Evolutionary conservation across 2,888 invertebrate species (phyloP).

Genomic region (Microchrysa polita): DNA sequence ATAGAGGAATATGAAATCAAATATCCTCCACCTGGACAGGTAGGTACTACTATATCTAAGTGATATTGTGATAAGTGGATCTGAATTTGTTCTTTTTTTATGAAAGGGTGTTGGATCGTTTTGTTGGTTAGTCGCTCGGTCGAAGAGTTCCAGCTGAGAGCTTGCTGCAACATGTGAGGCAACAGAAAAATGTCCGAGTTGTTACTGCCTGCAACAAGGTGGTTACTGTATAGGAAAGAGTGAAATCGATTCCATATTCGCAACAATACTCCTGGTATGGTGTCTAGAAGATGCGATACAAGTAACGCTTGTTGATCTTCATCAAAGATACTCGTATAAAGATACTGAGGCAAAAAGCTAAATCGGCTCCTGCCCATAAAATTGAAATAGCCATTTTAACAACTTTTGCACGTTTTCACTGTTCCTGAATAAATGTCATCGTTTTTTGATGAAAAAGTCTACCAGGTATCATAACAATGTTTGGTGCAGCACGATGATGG

Average conservation of each 20-base stretch:
- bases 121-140: too few species aligned
- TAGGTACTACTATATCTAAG: conserved; percentile 35
- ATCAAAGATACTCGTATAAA: too few species aligned
- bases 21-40: conserved; percentile 35
- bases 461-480: conserved; percentile 12
- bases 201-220: neutral
- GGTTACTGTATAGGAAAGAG: conserved; percentile 26
- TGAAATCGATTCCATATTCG: conserved; percentile 36
- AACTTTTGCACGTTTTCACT: conserved; percentile 37
- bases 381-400: conserved; percentile 30
- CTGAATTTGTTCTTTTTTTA: conserved; percentile 39
- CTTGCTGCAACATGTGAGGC: conserved; percentile 26
- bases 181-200: neutral
- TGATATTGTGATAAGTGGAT: conserved; percentile 42
- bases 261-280: neutral
- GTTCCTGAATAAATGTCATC: conserved; percentile 16
- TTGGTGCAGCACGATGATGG: too few species aligned
- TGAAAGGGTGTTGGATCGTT: conserved; percentile 1
- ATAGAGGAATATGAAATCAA: conserved; percentile 21
- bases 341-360: neutral
- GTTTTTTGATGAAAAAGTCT: conserved; percentile 6
- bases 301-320: conserved; percentile 18
- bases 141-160: conserved; percentile 1
- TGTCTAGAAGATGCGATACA: neutral
- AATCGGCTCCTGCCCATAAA: conserved; percentile 25